A percentile compares a stretch with the other conserved stretches of the same genome.
Evolutionary conservation across 2,113 vertebrate species (phyloP).

Genomic region (Trinectes maculatus): DNA sequence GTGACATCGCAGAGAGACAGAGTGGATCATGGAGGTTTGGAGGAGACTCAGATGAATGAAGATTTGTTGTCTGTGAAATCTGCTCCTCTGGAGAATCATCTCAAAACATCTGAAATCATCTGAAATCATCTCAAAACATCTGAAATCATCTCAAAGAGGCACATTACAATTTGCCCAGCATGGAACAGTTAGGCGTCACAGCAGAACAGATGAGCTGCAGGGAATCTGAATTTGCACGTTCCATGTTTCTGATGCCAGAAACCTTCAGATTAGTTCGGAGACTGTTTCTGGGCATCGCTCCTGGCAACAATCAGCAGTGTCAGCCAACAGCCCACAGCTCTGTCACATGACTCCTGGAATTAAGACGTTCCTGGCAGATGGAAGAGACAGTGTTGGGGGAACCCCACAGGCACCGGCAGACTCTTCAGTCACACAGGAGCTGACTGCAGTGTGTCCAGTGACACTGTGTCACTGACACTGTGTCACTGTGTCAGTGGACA

Average conservation of each 20-base stretch:
- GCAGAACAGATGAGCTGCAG: too few relatives aligned
- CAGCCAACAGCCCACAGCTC: not conserved
- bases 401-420: not conserved
- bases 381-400: not conserved
- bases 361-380: slow-evolving; percentile 1
- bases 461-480: too few relatives aligned
- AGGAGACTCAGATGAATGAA: not conserved
- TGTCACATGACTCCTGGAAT: not conserved
- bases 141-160: too few relatives aligned
- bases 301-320: not conserved
- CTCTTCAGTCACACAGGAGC: not conserved
- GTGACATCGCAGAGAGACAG: not conserved
- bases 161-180: too few relatives aligned
- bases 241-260: too few relatives aligned
- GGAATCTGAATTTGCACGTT: too few relatives aligned
- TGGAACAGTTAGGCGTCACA: too few relatives aligned
- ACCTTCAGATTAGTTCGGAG: not conserved
- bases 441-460: not conserved
- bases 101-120: too few relatives aligned
- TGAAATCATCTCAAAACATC: too few relatives aligned
- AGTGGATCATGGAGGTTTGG: not conserved
- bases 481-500: too few relatives aligned
- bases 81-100: too few relatives aligned
- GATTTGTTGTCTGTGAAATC: not conserved
- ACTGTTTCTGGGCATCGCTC: not conserved